Percentiles rank a stretch among this genome's conserved stretches.
phyloP scores from a whole-genome alignment of 2,888 invertebrate species.

The Unio pictorum region DNA sequence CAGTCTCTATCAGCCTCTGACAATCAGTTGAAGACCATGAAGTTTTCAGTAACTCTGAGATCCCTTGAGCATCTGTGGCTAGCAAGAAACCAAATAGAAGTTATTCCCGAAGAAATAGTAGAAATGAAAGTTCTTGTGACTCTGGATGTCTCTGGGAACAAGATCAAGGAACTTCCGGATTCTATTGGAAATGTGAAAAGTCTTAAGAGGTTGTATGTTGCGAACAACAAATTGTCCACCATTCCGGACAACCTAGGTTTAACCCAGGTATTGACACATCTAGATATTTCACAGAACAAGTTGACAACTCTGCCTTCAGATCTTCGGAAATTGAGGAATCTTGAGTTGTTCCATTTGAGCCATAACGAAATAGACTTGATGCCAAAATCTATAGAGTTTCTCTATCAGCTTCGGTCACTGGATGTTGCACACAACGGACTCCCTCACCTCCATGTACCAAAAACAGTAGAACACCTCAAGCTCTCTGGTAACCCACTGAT shows the following conservation, averaged over 20 bases:
- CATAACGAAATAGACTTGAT: slow-evolving; percentile 62
- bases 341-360: slow-evolving; percentile 59
- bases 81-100: slow-evolving; percentile 58
- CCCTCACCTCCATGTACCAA: slow-evolving; percentile 61
- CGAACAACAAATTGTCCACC: slow-evolving; percentile 56
- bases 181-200: slow-evolving; percentile 53
- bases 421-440: slow-evolving; percentile 63
- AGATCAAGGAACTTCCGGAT: slow-evolving; percentile 56
- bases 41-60: slow-evolving; percentile 54
- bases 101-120: slow-evolving; percentile 61
- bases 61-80: slow-evolving; percentile 57
- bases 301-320: slow-evolving; percentile 58
- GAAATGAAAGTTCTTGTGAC: slow-evolving; percentile 61
- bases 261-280: slow-evolving; percentile 56
- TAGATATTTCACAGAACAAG: slow-evolving; percentile 63
- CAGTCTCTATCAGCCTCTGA: slow-evolving; percentile 59
- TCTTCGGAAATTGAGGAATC: slow-evolving; percentile 59
- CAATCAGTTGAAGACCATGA: slow-evolving; percentile 65
- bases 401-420: slow-evolving; percentile 60
- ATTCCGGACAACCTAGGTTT: slow-evolving; percentile 56
- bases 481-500: slow-evolving; percentile 65
- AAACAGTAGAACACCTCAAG: slow-evolving; percentile 54
- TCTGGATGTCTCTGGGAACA: slow-evolving; percentile 62
- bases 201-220: slow-evolving; percentile 56
- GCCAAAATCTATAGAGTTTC: slow-evolving; percentile 61